Evolutionary conservation across 2,113 vertebrate genomes (phyloP).

Genomic region (Diphyllodes magnificus): DNA sequence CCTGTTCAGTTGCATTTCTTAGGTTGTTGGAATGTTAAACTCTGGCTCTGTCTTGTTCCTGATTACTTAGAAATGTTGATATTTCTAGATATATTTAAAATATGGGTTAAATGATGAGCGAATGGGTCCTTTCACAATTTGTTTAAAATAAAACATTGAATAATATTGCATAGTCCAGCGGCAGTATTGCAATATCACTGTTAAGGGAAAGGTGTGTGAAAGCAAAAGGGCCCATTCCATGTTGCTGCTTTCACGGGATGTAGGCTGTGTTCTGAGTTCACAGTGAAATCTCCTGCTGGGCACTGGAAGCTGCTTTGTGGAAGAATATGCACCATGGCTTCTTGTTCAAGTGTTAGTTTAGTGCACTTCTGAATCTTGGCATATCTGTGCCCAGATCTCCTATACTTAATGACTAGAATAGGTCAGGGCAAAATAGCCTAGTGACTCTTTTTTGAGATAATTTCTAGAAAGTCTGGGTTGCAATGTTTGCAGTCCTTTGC

Average conservation of each 20-base stretch:
- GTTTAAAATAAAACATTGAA: background rate
- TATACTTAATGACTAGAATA: background rate
- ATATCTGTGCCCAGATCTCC: fast-evolving
- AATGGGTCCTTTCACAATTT: background rate
- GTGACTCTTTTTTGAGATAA: background rate
- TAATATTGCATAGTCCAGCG: background rate
- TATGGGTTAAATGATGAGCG: background rate
- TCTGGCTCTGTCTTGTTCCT: background rate
- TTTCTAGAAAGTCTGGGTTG: background rate
- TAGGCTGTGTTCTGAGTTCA: background rate
- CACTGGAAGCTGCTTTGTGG: background rate
- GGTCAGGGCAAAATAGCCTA: background rate
- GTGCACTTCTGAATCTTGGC: fast-evolving
- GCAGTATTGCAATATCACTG: fast-evolving
- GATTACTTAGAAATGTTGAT: background rate
- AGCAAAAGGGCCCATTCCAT: fast-evolving
- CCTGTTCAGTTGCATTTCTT: background rate
- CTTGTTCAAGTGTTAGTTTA: background rate
- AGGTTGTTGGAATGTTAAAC: background rate
- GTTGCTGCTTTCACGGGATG: background rate
- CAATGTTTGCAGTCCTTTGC: background rate
- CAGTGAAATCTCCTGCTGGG: background rate
- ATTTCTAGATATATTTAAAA: background rate
- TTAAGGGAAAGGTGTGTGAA: background rate
- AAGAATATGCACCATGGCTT: background rate